These are phyloP conservation scores for Nyctereutes procyonoides DNA, from an alignment of 2,113 vertebrate species.

Conservation along the genomic window DNA sequence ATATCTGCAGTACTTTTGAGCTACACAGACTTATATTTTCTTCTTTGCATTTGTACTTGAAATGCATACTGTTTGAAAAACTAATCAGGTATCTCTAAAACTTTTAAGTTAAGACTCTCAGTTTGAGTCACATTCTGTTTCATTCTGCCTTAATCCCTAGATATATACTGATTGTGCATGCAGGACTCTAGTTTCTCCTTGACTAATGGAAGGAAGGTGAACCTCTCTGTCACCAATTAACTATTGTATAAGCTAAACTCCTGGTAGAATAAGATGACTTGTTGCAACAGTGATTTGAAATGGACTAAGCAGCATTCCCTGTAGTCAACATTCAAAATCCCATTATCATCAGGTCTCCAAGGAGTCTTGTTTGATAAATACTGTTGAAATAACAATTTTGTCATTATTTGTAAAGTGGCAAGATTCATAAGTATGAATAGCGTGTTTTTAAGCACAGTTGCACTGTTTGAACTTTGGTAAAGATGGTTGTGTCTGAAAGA, in stretches of 20 bases:
- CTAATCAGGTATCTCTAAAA: slow-evolving; percentile 49
- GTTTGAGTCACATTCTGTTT: slow-evolving; percentile 51
- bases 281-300: slow-evolving; percentile 71
- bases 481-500: slow-evolving; percentile 59
- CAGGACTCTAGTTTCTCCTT: slow-evolving; percentile 72
- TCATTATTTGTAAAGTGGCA: slow-evolving; percentile 44
- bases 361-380: slow-evolving; percentile 48
- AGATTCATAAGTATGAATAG: slow-evolving; percentile 33
- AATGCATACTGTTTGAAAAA: slow-evolving; percentile 25
- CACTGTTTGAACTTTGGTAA: slow-evolving; percentile 31
- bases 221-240: slow-evolving; percentile 70
- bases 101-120: slow-evolving; percentile 63
- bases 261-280: slow-evolving; percentile 68
- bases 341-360: slow-evolving; percentile 45
- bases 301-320: slow-evolving; percentile 51
- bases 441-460: slow-evolving; percentile 24
- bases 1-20: neutral
- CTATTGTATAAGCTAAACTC: slow-evolving; percentile 49
- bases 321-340: slow-evolving; percentile 66
- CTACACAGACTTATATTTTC: neutral
- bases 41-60: neutral
- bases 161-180: slow-evolving; percentile 4
- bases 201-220: slow-evolving; percentile 74
- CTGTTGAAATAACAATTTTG: slow-evolving; percentile 69
- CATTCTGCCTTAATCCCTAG: slow-evolving; percentile 43